These are phyloP conservation scores for Eugnorisma glareosa DNA, from an alignment of 2,888 invertebrate genomes.

Conservation along the genomic window DNA sequence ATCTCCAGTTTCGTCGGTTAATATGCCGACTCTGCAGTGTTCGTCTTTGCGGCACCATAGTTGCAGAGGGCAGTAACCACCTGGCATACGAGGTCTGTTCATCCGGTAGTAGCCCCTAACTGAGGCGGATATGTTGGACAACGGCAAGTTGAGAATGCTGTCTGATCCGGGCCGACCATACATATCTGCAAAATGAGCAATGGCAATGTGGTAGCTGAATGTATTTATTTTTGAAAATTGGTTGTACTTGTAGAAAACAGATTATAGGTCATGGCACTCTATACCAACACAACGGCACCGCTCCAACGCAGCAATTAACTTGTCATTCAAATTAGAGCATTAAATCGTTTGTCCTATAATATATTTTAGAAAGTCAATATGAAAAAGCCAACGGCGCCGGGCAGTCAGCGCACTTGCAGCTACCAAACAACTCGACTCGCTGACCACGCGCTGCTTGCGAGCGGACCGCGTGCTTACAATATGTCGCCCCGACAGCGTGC, in stretches of 20 bases:
- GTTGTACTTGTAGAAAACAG: not conserved
- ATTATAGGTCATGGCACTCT: too few species aligned
- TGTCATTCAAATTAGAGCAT: too few species aligned
- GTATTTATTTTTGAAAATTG: not conserved
- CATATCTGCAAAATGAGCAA: conserved; percentile 12
- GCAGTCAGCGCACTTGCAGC: too few species aligned
- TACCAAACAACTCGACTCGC: too few species aligned
- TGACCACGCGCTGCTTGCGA: too few species aligned
- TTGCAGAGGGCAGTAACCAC: conserved; percentile 17
- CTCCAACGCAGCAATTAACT: too few species aligned
- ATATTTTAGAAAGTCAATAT: too few species aligned
- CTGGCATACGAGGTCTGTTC: conserved; percentile 20
- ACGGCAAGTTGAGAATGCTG: not conserved
- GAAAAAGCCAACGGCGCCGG: too few species aligned
- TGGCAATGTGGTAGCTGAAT: not conserved
- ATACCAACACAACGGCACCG: too few species aligned
- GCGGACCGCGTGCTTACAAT: too few species aligned
- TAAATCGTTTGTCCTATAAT: too few species aligned
- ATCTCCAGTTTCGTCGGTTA: not conserved
- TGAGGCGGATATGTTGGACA: not conserved
- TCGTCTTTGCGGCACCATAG: conserved; percentile 17
- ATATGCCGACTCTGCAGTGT: not conserved
- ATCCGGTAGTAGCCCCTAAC: not conserved
- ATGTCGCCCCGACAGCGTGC: too few species aligned
- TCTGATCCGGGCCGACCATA: not conserved